These are phyloP conservation scores for Probosciger aterrimus DNA, from an alignment of 2,113 vertebrate species.

Conservation along the genomic window DNA sequence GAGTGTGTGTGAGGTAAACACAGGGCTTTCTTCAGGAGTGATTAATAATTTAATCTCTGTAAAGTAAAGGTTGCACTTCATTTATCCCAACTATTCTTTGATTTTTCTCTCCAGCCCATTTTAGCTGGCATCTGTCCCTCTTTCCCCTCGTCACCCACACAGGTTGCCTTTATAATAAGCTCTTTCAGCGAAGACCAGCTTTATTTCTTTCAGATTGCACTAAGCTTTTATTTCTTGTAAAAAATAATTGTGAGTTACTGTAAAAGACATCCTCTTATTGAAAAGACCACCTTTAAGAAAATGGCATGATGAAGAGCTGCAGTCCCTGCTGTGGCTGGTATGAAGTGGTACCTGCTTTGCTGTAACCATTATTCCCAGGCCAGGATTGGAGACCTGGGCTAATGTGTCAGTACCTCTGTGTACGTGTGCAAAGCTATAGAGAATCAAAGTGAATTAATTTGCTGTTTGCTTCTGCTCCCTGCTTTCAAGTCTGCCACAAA, in stretches of 20 bases:
- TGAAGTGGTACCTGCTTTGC: background rate
- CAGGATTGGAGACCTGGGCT: background rate
- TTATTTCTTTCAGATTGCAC: background rate
- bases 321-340: background rate
- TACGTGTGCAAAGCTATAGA: background rate
- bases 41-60: conserved; percentile 35
- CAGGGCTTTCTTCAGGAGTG: background rate
- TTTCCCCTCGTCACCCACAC: background rate
- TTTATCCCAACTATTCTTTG: conserved; percentile 7
- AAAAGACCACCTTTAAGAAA: background rate
- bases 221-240: conserved; percentile 8
- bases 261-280: background rate
- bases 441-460: background rate
- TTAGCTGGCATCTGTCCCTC: background rate
- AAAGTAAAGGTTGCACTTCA: background rate
- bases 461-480: background rate
- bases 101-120: conserved; percentile 12
- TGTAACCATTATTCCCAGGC: background rate
- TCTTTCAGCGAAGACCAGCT: background rate
- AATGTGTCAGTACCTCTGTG: accelerated
- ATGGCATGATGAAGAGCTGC: background rate
- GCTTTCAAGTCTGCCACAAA: background rate
- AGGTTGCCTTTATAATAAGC: background rate
- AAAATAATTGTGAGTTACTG: background rate
- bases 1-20: background rate